phyloP scores from a whole-genome alignment of 1,140 invertebrate species.

The Andrena cerasifolii region DNA sequence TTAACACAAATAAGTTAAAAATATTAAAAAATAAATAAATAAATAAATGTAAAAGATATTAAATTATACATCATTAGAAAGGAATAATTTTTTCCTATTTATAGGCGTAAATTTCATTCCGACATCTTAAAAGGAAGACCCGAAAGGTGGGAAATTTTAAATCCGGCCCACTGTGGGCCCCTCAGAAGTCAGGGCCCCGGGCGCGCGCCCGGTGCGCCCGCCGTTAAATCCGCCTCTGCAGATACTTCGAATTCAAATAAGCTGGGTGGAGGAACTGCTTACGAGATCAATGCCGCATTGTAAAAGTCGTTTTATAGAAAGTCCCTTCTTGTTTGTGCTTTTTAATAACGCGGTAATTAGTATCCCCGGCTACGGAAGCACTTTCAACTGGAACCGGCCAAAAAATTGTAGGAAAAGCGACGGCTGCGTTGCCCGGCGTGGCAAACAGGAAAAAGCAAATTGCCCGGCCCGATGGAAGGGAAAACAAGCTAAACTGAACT shows the following conservation, averaged over 20 bases:
- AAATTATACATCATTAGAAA: too few species aligned
- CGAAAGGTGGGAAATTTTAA: too few species aligned
- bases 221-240: too few species aligned
- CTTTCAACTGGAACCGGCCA: constrained; percentile 6
- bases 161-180: too few species aligned
- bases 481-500: constrained; percentile 4
- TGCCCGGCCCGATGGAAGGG: neutral
- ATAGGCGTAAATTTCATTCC: too few species aligned
- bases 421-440: neutral
- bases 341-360: constrained; percentile 15
- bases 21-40: too few species aligned
- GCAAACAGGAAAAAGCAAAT: neutral
- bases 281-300: neutral
- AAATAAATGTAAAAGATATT: too few species aligned
- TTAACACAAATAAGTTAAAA: too few species aligned
- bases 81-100: too few species aligned
- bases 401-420: constrained; percentile 21
- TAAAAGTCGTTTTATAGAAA: constrained; percentile 37
- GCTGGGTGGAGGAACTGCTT: neutral
- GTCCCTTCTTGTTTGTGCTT: constrained; percentile 30
- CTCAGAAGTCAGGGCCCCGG: too few species aligned
- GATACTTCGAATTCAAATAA: constrained; percentile 3
- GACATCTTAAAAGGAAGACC: too few species aligned
- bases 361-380: neutral
- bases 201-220: too few species aligned